phyloP scores from a whole-genome alignment of 1,140 invertebrate genomes.

The Rhagoletis zephyria region DNA sequence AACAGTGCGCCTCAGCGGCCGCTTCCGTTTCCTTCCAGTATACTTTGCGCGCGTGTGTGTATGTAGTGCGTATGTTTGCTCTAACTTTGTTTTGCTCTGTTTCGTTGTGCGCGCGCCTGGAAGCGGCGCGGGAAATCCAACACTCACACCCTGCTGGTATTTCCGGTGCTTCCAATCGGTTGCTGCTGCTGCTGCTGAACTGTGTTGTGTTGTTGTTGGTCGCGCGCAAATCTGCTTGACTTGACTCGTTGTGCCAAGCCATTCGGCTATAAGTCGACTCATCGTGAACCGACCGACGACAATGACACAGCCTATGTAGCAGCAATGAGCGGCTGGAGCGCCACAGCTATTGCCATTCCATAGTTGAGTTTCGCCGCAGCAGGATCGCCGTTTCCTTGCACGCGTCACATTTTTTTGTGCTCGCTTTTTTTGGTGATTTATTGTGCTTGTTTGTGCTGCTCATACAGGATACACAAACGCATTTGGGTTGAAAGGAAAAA shows the following conservation, averaged over 20 bases:
- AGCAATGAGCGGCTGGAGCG: constrained; percentile 36
- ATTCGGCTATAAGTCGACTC: background rate
- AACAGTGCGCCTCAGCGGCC: background rate
- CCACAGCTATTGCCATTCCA: constrained; percentile 37
- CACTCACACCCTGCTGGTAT: background rate
- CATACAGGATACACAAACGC: constrained; percentile 25
- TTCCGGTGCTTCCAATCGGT: constrained; percentile 47
- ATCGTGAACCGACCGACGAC: constrained; percentile 7
- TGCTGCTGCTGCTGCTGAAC: constrained; percentile 14
- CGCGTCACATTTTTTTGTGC: background rate
- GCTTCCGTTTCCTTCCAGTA: constrained; percentile 37
- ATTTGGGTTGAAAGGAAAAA: background rate
- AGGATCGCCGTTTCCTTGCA: constrained; percentile 40
- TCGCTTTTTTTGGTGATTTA: background rate
- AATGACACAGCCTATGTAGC: background rate
- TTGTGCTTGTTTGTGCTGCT: background rate
- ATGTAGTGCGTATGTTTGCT: background rate
- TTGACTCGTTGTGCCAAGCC: constrained; percentile 1
- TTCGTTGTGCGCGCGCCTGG: constrained; percentile 28
- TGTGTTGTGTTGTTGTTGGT: constrained; percentile 13
- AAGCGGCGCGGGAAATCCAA: constrained; percentile 48
- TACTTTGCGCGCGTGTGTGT: too few species aligned
- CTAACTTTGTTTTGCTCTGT: background rate
- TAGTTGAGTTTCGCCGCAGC: constrained; percentile 49
- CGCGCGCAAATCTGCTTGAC: background rate